A percentile compares a stretch with the other conserved stretches of the same genome.
phyloP scores from a whole-genome alignment of 2,797 vertebrate species.

The Sardinella longiceps region DNA sequence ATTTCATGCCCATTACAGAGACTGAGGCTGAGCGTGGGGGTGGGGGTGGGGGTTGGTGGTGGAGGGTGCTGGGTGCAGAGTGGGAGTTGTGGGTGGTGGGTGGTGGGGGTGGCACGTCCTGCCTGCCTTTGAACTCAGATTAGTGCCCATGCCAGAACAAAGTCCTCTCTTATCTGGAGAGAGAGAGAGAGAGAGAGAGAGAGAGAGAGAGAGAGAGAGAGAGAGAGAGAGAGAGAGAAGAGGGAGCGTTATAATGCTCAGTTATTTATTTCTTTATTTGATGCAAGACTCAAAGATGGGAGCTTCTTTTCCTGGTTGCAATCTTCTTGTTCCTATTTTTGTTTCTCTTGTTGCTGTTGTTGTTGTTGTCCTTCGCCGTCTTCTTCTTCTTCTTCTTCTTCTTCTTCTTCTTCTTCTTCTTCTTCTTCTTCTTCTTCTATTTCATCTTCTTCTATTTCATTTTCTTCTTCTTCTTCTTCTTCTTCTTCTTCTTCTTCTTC shows the following conservation, averaged over 20 bases:
- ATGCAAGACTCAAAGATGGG: neutral
- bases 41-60: conserved; percentile 20
- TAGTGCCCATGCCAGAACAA: conserved; percentile 57
- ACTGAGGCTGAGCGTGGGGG: neutral
- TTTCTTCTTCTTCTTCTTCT: neutral
- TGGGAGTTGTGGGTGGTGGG: neutral
- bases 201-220: no score
- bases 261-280: neutral
- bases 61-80: conserved; percentile 39
- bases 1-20: conserved; percentile 63
- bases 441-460: neutral
- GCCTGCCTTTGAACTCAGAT: conserved; percentile 66
- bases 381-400: no score
- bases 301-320: neutral
- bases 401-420: neutral
- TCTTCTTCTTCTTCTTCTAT: neutral
- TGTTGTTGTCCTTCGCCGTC: no score
- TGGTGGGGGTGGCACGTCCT: neutral
- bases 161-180: conserved; percentile 35
- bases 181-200: neutral
- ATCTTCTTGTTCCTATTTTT: neutral
- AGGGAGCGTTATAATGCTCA: neutral
- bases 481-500: neutral
- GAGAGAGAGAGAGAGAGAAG: no score
- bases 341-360: neutral